Percentiles rank a stretch among this genome's conserved stretches.
phyloP scores from a whole-genome alignment of 2,113 vertebrate genomes.

The Chlamydotis undulata region DNA sequence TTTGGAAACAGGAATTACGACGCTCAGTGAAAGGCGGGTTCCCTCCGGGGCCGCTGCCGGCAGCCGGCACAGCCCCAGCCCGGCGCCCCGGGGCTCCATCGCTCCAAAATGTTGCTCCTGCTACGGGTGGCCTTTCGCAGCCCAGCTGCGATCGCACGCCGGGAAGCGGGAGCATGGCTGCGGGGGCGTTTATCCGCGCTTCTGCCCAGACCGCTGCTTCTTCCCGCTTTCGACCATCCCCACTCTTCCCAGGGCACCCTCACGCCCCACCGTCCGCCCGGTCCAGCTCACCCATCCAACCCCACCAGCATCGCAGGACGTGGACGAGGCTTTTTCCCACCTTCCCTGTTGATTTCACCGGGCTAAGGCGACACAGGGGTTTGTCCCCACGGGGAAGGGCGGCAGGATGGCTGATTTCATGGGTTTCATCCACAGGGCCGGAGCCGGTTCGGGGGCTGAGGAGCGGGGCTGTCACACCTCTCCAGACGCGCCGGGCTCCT shows the following conservation, averaged over 20 bases:
- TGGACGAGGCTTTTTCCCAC: background rate
- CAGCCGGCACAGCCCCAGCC: background rate
- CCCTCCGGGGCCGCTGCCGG: background rate
- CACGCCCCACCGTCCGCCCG: background rate
- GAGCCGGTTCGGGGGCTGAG: fast-evolving
- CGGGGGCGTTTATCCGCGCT: background rate
- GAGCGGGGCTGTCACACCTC: background rate
- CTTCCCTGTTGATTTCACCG: fast-evolving
- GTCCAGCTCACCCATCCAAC: background rate
- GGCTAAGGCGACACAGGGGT: fast-evolving
- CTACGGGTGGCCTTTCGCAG: background rate
- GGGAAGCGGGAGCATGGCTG: fast-evolving
- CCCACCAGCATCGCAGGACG: fast-evolving
- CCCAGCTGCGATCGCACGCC: fast-evolving
- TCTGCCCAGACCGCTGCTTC: background rate
- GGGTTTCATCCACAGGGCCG: fast-evolving
- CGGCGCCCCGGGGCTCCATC: fast-evolving
- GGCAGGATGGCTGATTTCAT: fast-evolving
- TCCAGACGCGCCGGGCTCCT: fast-evolving
- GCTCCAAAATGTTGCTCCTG: background rate
- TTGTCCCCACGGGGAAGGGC: background rate
- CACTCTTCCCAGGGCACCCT: background rate
- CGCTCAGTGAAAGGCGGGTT: background rate
- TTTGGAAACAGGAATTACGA: background rate
- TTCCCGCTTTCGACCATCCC: background rate